These are phyloP conservation scores for Progne subis DNA, from an alignment of 2,113 vertebrate species.

Conservation along the genomic window DNA sequence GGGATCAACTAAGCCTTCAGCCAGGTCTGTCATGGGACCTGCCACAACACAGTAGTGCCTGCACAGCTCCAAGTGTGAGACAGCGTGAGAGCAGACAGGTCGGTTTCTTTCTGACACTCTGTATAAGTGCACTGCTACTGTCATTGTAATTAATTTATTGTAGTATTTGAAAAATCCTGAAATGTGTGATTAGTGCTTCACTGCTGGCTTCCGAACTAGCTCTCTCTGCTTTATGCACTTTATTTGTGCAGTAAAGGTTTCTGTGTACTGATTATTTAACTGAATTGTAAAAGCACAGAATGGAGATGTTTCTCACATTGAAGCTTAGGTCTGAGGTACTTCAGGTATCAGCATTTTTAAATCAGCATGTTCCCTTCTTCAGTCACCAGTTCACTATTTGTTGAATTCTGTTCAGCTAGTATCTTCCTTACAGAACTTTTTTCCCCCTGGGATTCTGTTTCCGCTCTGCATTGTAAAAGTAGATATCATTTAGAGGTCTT, in stretches of 20 bases:
- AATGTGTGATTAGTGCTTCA: background rate
- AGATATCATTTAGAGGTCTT: background rate
- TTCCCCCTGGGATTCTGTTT: background rate
- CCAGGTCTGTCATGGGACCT: background rate
- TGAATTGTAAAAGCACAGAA: background rate
- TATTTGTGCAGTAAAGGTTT: background rate
- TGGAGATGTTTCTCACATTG: background rate
- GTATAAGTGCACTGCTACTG: background rate
- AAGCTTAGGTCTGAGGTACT: background rate
- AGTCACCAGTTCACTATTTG: background rate
- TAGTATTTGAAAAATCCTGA: background rate
- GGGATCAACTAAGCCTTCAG: background rate
- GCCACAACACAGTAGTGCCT: rapidly evolving
- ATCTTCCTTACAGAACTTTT: background rate
- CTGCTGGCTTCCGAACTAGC: background rate
- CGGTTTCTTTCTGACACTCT: background rate
- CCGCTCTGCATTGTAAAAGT: background rate
- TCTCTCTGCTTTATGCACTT: background rate
- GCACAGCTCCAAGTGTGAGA: background rate
- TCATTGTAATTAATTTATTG: background rate
- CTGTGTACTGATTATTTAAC: background rate
- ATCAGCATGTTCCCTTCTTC: background rate
- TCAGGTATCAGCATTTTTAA: background rate
- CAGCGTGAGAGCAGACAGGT: background rate
- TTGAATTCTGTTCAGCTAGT: background rate